These are phyloP conservation scores for Ennomos fuscantarius DNA, from an alignment of 2,888 invertebrate species.

Conservation along the genomic window DNA sequence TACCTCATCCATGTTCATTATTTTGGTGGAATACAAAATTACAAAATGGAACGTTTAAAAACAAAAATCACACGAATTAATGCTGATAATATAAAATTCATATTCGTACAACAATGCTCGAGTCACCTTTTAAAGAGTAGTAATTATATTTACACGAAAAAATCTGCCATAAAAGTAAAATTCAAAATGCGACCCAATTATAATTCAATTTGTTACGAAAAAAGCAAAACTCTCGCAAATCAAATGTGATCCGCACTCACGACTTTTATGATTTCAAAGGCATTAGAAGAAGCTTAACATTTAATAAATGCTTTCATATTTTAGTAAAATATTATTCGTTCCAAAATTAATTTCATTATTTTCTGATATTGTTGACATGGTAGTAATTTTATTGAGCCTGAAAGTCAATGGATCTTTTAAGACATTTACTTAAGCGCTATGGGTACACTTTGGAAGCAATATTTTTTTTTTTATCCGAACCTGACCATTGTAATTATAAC, in stretches of 20 bases:
- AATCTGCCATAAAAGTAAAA: slow-evolving; percentile 5
- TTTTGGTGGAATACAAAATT: too few relatives aligned
- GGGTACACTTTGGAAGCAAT: too few relatives aligned
- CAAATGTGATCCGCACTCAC: slow-evolving; percentile 7
- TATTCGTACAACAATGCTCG: not conserved
- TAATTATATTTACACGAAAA: slow-evolving; percentile 2
- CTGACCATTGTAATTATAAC: too few relatives aligned
- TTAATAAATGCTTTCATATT: not conserved
- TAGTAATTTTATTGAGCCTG: too few relatives aligned
- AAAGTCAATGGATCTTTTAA: too few relatives aligned
- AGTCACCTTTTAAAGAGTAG: slow-evolving; percentile 1
- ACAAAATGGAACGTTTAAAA: too few relatives aligned
- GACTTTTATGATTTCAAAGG: slow-evolving; percentile 20
- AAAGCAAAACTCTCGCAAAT: slow-evolving; percentile 7
- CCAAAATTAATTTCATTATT: not conserved
- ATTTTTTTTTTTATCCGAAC: too few relatives aligned
- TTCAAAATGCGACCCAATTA: slow-evolving; percentile 8
- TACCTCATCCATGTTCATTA: too few relatives aligned
- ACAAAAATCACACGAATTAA: too few relatives aligned
- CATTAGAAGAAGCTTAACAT: slow-evolving; percentile 5
- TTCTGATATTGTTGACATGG: too few relatives aligned
- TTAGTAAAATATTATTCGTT: not conserved
- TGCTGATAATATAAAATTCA: too few relatives aligned
- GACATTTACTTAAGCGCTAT: too few relatives aligned
- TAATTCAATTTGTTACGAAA: slow-evolving; percentile 11